Percentiles rank a stretch among this genome's conserved stretches.
These are phyloP conservation scores for Neuroscelio doddi DNA, from an alignment of 2,888 invertebrate species.

Conservation along the genomic window DNA sequence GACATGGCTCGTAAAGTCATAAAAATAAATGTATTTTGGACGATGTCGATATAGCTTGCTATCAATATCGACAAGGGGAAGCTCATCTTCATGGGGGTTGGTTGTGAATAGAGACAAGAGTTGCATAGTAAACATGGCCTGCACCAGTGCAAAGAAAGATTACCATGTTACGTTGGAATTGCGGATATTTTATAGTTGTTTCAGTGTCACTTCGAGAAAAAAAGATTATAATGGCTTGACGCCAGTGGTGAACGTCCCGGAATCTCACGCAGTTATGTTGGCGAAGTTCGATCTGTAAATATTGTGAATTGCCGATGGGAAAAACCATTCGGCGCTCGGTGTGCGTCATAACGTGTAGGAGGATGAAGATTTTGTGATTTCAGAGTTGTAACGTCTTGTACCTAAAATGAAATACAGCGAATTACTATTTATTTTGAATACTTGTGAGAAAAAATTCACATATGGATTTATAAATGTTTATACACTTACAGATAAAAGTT, in stretches of 20 bases:
- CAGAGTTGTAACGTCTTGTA: too few relatives aligned
- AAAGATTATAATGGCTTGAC: slow-evolving; percentile 5
- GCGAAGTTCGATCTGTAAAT: background rate
- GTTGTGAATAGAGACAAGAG: too few relatives aligned
- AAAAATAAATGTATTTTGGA: slow-evolving; percentile 54
- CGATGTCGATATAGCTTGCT: slow-evolving; percentile 6
- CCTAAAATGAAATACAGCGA: too few relatives aligned
- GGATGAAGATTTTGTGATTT: background rate
- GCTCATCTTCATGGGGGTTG: slow-evolving; percentile 6
- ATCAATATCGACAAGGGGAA: slow-evolving; percentile 13
- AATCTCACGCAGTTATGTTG: slow-evolving; percentile 5
- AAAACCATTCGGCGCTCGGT: background rate
- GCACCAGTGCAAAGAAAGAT: slow-evolving; percentile 11
- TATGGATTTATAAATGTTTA: too few relatives aligned
- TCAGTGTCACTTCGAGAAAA: slow-evolving; percentile 12
- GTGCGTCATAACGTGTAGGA: slow-evolving; percentile 4
- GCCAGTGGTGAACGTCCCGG: background rate
- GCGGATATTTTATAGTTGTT: slow-evolving; percentile 14
- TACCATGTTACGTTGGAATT: background rate
- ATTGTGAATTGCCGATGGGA: background rate
- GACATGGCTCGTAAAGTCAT: slow-evolving; percentile 56
- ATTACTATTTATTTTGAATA: too few relatives aligned
- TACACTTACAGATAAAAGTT: too few relatives aligned
- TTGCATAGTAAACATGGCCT: slow-evolving; percentile 14
- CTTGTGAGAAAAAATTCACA: too few relatives aligned